Evolutionary conservation across 2,797 vertebrate species (phyloP), one percentile per base, ranked within the genome.

Genomic region (Avahi laniger): DNA sequence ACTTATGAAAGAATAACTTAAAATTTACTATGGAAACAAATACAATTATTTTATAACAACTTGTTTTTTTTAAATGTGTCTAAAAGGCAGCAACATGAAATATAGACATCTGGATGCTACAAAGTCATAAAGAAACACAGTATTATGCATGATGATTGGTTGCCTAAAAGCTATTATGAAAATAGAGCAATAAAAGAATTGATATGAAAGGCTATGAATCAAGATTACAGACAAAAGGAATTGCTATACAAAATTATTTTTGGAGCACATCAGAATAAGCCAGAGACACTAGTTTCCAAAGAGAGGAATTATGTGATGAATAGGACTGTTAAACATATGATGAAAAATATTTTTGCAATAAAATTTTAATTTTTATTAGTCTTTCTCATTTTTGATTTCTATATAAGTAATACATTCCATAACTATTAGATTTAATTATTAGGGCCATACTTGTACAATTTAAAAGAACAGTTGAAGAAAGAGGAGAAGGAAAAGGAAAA

Each of bases 191-290:
- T 89, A 46, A 97, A 92, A 48, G 4, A 93, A 93, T 7, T 93
- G 35, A 46, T 87, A 94, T 20, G 12, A 95, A 41, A 43, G 61
- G 70, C 28, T 67, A 61, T 95, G 54, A 7, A 89, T 57, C 72
- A 97, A 97, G 24, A 61, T 80, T 93, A 90, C 89, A 93, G 65
- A 96, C 82, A 93, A 61, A 85, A 89, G 5, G 82, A 89, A 87
- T 22, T 78, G 89, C 5, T 63, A 43, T 35, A 38, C 41, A 41
- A 90, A 89, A 83, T 79, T 63, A 93, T 69, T 82, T 95, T 59
- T 50, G 70, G n/a, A 91, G 8, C 57, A 72, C 61, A 52, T 61
- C n/a, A 65, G 35, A 90, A 94, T 33, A 82, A 98, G 87, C 5
- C 0, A 83, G 59, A 83, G 48, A 10, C 6, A 20, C 48, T 46